Evolutionary conservation across 64 coral and sea anemone genomes (phyloP), one percentile per base, ranked within the genome.

Genomic region (Pachyseris speciosa): DNA sequence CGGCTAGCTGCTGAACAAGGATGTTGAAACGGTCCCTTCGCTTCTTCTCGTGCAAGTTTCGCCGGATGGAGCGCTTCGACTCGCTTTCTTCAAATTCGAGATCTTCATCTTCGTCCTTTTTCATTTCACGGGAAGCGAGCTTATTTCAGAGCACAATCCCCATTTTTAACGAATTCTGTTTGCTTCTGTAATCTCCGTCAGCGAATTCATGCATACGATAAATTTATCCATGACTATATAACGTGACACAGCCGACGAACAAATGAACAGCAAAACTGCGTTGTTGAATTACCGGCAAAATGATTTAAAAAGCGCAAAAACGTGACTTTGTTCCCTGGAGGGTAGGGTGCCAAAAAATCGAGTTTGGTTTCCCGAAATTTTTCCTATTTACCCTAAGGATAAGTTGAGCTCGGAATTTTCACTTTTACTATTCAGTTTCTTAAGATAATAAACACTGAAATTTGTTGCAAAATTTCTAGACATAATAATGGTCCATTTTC

Each of bases 21-120:
- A 74, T 43, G 49, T 92, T 92, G n/a, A 92, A 92, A 9, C 89
- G 66, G 48, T 92, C 89, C 75, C 89, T 59, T 8, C 89, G 44
- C 52, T 72, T 92, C 52, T 92, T 92, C 59, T 92, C 89, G 40
- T 92, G 74, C 51, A 84, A 71, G 37, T 92, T 92, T 5, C 89
- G 89, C 27, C 42, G n/a, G n/a, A n/a, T 92, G 30, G 83, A 51
- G 37, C 89, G 40, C 28, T 84, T 92, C 25, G 39, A 41, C 19
- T 74, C 67, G 69, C 77, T 58, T 61, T 81, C 53, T 39, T 76
- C 59, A 7, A 12, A 33, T 39, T 39, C 67, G 34, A 39, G 15
- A 13, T 37, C 67, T 39, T 71, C 67, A 17, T n/a, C 67, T 37
- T 81, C 77, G 17, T 81, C 77, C 20, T 81, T 52, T 37, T 37